phyloP scores from a whole-genome alignment of 2,113 vertebrate species.

The Hemiscyllium ocellatum region DNA sequence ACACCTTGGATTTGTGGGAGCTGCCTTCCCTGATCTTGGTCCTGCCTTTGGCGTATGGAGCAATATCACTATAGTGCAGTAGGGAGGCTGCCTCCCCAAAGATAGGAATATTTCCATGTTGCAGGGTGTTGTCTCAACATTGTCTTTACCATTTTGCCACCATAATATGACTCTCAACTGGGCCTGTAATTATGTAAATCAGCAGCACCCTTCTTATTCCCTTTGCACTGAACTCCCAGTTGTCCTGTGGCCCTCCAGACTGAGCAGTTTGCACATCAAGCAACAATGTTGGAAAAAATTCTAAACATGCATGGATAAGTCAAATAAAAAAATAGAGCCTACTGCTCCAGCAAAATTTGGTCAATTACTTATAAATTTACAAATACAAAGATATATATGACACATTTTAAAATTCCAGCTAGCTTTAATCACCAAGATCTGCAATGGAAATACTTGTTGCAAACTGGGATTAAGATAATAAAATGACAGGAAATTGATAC shows the following conservation, averaged over 20 bases:
- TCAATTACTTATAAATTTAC: background rate
- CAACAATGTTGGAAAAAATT: background rate
- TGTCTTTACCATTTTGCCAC: background rate
- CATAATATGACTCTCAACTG: background rate
- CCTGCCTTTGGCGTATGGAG: background rate
- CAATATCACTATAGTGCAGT: background rate
- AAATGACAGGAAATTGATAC: constrained; percentile 50
- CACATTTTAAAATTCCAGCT: background rate
- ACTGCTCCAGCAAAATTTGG: background rate
- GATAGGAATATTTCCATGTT: background rate
- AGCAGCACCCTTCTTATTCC: background rate
- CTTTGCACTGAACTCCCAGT: background rate
- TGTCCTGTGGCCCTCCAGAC: background rate
- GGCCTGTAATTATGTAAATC: background rate
- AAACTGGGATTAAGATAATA: background rate
- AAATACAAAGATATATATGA: background rate
- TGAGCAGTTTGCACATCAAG: background rate
- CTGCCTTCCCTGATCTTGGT: background rate
- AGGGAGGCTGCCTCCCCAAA: background rate
- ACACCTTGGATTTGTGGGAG: background rate
- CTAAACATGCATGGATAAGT: background rate
- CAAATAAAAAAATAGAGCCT: background rate
- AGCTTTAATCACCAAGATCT: background rate
- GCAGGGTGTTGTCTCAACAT: background rate
- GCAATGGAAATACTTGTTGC: background rate